Evolutionary conservation across 2,113 vertebrate species (phyloP), one percentile per base, ranked within the genome.

Genomic region (Phalacrocorax aristotelis): DNA sequence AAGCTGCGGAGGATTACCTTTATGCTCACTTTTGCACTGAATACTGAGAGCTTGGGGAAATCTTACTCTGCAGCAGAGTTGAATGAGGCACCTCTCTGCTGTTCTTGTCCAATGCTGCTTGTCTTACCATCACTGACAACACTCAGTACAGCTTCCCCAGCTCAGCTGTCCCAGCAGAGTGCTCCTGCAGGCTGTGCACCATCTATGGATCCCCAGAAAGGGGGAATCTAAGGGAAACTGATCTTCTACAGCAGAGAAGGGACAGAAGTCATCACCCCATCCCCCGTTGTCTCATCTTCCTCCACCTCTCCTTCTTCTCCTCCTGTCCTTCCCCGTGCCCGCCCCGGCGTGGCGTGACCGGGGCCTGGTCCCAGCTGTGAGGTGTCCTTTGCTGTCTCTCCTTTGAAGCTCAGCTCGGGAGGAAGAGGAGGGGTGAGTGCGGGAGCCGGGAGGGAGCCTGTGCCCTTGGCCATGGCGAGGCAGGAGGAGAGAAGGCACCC

Each of bases 401-500:
- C 87, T 85, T 76, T 83, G 92, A 83, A 87, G 84, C 61, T 21
- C 55, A 5, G 54, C 88, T 74, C 4, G 17, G 93, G 87, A 89
- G 93, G 77, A 71, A 27, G 72, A 38, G 93, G 89, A n/a, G 55
- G 69, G 76, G 57, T 23, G 54, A 32, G 40, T 44, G 83, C 38
- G 62, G 69, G 69, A 66, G 83, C 48, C 36, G 64, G 55, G 83
- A n/a, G 62, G 69, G 69, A 66, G 83, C 48, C 36, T 40, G 91
- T 86, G 95, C 95, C 83, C 83, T 95, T 94, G 72, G 61, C 57
- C 55, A 93, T 93, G 97, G 87, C 61, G 74, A 80, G 95, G 92
- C 93, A 40, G 96, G 94, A 95, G 89, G 55, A 38, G 49, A 58
- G 49, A n/a, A 81, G 75, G 60, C 49, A 44, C 83, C 90, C 44